Percentiles rank a stretch among this genome's conserved stretches.
Conservation (phyloP, 1,140 invertebrate species). For the Temnothorax longispinosus region DNA sequence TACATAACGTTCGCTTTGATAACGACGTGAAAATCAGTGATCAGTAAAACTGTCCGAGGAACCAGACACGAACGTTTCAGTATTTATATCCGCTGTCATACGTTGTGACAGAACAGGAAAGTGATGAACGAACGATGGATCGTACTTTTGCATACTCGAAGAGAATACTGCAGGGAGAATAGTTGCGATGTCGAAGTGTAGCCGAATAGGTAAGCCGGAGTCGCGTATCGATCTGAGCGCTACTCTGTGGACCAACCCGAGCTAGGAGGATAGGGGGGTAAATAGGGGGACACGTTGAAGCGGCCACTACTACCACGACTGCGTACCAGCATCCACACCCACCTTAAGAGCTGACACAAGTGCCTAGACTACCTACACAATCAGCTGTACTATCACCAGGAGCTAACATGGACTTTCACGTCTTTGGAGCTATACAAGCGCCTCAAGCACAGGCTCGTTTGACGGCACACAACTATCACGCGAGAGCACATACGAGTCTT, state of each 20-base stretch:
- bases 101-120: neutral
- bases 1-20: neutral
- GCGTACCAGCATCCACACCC: slow-evolving; percentile 42
- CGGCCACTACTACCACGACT: slow-evolving; percentile 32
- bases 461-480: neutral
- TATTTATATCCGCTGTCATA: neutral
- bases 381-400: slow-evolving; percentile 51
- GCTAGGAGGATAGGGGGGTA: neutral
- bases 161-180: slow-evolving; percentile 3
- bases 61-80: neutral
- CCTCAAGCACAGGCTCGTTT: slow-evolving; percentile 11
- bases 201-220: slow-evolving; percentile 64
- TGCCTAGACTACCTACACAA: slow-evolving; percentile 55
- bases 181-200: neutral
- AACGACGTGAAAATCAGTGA: neutral
- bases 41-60: neutral
- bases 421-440: slow-evolving; percentile 33
- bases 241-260: slow-evolving; percentile 49
- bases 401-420: slow-evolving; percentile 27
- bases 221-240: slow-evolving; percentile 75
- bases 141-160: slow-evolving; percentile 12
- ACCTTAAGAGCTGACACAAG: slow-evolving; percentile 58
- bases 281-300: slow-evolving; percentile 25
- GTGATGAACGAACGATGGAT: neutral
- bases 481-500: neutral